Percentiles rank a stretch among this genome's conserved stretches.
phyloP scores from a whole-genome alignment of 2,113 vertebrate species.

The Puffinus mauretanicus region DNA sequence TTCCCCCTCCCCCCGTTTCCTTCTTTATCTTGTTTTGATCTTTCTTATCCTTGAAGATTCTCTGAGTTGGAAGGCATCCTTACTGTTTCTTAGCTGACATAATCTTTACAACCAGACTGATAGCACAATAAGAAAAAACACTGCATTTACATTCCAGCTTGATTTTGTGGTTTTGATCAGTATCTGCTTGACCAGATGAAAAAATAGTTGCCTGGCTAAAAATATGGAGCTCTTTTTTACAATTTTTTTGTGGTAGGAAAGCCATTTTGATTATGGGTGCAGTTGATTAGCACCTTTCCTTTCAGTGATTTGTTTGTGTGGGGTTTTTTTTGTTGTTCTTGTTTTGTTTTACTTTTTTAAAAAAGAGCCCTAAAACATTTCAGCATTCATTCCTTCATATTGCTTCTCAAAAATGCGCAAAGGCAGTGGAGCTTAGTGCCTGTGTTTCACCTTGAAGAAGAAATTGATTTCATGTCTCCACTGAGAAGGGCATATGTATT shows the following conservation, averaged over 20 bases:
- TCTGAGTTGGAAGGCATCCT: not conserved
- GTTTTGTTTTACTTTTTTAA: not conserved
- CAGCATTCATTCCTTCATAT: not conserved
- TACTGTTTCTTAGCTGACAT: not conserved
- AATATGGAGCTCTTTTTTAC: not conserved
- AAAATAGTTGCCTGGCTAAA: not conserved
- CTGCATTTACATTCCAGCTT: not conserved
- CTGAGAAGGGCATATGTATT: not conserved
- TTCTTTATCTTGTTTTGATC: not conserved
- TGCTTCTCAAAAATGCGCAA: not conserved
- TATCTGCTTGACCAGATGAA: not conserved
- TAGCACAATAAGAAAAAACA: not conserved
- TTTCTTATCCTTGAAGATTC: not conserved
- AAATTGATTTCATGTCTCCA: not conserved
- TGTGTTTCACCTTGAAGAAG: not conserved
- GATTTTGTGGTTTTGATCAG: not conserved
- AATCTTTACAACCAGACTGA: not conserved
- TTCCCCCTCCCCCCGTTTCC: not conserved
- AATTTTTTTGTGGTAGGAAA: not conserved
- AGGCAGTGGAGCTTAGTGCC: not conserved
- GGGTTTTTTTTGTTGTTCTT: not conserved
- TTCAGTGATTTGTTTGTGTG: not conserved
- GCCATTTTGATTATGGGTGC: not conserved
- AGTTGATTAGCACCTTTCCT: not conserved
- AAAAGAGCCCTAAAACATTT: not conserved